Percentiles rank a stretch among this genome's conserved stretches.
These are phyloP conservation scores for Stegophylla sp. DNA, from an alignment of 2,888 invertebrate species.

Conservation along the genomic window DNA sequence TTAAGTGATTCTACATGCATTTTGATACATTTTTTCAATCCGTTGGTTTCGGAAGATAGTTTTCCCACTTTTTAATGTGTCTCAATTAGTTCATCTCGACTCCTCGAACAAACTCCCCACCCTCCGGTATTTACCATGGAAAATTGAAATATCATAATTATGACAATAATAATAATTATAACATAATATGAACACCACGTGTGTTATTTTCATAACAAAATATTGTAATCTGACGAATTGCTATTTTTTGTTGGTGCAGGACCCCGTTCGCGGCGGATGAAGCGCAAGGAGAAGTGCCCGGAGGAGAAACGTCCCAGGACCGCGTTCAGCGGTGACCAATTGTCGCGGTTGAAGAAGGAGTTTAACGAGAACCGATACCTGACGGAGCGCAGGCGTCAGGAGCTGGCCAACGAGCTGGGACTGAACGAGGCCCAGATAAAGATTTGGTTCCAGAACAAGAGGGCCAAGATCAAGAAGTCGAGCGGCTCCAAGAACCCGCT, in stretches of 20 bases:
- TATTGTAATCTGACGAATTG: too few species aligned
- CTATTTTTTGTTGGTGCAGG: slow-evolving; percentile 65
- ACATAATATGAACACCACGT: too few species aligned
- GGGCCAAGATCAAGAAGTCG: slow-evolving; percentile 95
- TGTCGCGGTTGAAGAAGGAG: slow-evolving; percentile 89
- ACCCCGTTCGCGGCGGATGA: slow-evolving; percentile 69
- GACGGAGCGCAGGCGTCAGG: slow-evolving; percentile 88
- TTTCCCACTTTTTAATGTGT: too few species aligned
- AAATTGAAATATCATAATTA: too few species aligned
- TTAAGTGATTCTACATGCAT: too few species aligned
- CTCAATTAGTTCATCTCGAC: too few species aligned
- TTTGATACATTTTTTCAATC: too few species aligned
- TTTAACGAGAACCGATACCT: slow-evolving; percentile 92
- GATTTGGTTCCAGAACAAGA: slow-evolving; percentile 97
- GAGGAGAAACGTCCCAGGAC: slow-evolving; percentile 91
- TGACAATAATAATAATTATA: too few species aligned
- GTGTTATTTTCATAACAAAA: too few species aligned
- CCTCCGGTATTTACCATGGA: too few species aligned
- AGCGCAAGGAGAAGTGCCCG: slow-evolving; percentile 66
- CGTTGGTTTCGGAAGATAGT: too few species aligned
- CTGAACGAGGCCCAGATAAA: slow-evolving; percentile 97
- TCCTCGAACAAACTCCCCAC: too few species aligned
- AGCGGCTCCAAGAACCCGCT: slow-evolving; percentile 84
- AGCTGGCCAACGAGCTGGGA: slow-evolving; percentile 87
- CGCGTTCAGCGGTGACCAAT: slow-evolving; percentile 93